Percentiles rank a stretch among this genome's conserved stretches.
phyloP scores from a whole-genome alignment of 1,140 invertebrate species.

The Calephelis nemesis region DNA sequence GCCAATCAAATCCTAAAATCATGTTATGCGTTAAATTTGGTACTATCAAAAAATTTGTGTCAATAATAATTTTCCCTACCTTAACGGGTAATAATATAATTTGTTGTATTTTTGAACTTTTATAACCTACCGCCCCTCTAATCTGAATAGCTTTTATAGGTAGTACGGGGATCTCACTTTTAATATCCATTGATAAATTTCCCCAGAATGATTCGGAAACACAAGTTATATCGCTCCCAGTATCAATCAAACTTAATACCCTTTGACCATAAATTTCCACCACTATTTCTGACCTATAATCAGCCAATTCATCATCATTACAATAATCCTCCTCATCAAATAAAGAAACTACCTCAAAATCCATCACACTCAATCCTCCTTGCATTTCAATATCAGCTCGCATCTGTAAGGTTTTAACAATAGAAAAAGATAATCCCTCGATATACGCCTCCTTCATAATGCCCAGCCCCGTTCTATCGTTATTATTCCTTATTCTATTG shows the following conservation, averaged over 20 bases:
- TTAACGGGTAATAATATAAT: conserved; percentile 29
- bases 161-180: conserved; percentile 25
- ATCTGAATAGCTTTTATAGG: conserved; percentile 35
- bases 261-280: not conserved
- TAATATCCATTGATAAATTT: conserved; percentile 16
- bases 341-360: not conserved
- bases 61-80: conserved; percentile 7
- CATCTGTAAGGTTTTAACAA: not conserved
- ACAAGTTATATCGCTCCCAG: conserved; percentile 40
- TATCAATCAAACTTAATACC: conserved; percentile 26
- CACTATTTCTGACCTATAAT: not conserved
- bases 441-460: not conserved
- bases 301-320: not conserved
- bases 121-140: conserved; percentile 30
- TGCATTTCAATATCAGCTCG: not conserved
- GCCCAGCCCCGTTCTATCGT: not conserved
- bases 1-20: conserved; percentile 42
- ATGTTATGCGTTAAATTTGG: conserved; percentile 28
- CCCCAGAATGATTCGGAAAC: conserved; percentile 33
- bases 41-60: conserved; percentile 31
- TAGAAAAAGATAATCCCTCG: not conserved
- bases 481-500: not conserved
- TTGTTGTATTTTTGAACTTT: conserved; percentile 31
- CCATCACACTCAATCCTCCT: not conserved
- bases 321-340: not conserved